Evolutionary conservation across 2,797 vertebrate species (phyloP), one percentile per base, ranked within the genome.

Genomic region (Chelonia mydas): DNA sequence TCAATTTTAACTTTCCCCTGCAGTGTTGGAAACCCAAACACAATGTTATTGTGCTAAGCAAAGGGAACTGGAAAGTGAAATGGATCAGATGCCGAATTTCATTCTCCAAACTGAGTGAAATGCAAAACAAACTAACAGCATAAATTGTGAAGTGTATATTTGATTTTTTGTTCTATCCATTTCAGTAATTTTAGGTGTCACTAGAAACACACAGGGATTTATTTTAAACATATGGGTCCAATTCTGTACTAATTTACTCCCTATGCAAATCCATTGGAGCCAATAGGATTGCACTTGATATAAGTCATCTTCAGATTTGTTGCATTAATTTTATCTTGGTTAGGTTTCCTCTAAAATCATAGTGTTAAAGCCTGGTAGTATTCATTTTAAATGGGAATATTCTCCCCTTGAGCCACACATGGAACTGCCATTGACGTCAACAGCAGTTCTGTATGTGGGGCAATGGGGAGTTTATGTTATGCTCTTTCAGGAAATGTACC

Each of bases 41-140:
- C 1, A 80, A 0, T 19, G 25, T 50, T 55, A 59, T 33, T 59
- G 33, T 65, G 8, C 78, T 87, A 31, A 19, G 54, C 37, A 86
- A 59, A 37, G 23, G 86, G 94, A 92, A 0, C 7, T 37, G 65
- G 6, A 87, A 81, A 94, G 78, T 41, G 81, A 88, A 96, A 83
- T 0, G 87, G 68, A 90, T 47, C 90, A 78, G 49, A n/a, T 45
- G 87, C 25, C 37, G 76, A 81, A 16, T 51, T 25, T 0, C 68
- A 50, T 89, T 82, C 78, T 89, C 68, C 12, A 76, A 47, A 76
- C 41, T 28, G 21, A 47, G 72, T 25, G 41, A 15, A 47, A 76
- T 84, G 88, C 74, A 68, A 83, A 91, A 50, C 49, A 88, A 87
- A 84, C 27, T 87, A 92, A 94, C 47, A 77, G 41, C 74, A 77